phyloP scores from a whole-genome alignment of 64 coral and sea anemone species.

The Stichodactyla helianthus region DNA sequence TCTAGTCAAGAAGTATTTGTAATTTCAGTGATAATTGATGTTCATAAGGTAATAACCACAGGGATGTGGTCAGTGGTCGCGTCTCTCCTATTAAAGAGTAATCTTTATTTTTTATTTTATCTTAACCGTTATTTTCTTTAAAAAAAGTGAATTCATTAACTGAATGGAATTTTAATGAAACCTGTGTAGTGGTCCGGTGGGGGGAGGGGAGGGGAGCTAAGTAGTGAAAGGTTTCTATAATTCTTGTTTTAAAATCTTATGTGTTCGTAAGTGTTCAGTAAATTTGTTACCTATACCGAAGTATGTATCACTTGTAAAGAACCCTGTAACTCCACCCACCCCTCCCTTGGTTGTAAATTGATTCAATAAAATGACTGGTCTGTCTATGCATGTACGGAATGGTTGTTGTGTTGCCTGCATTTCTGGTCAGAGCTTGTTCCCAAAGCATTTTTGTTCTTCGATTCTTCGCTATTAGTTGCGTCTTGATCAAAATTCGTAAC shows the following conservation, averaged over 20 bases:
- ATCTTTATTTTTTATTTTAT: background rate
- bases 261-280: no score
- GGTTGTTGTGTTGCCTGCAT: background rate
- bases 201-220: background rate
- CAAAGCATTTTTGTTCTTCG: conserved; percentile 14
- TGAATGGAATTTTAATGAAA: background rate
- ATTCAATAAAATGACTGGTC: background rate
- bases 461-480: background rate
- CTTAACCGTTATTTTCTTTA: background rate
- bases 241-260: background rate
- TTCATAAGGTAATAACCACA: background rate
- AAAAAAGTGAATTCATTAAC: background rate
- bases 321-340: background rate
- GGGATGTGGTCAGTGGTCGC: background rate
- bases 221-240: background rate
- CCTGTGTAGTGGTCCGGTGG: background rate
- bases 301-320: background rate
- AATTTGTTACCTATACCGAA: no score
- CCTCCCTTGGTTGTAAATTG: background rate
- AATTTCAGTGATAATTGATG: background rate
- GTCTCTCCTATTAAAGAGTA: background rate
- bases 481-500: background rate
- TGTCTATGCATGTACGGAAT: background rate
- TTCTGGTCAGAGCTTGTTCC: background rate
- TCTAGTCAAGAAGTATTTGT: background rate